Evolutionary conservation across 1,140 invertebrate genomes (phyloP), one percentile per base, ranked within the genome.

Genomic region (Alviniconcha marisindica): DNA sequence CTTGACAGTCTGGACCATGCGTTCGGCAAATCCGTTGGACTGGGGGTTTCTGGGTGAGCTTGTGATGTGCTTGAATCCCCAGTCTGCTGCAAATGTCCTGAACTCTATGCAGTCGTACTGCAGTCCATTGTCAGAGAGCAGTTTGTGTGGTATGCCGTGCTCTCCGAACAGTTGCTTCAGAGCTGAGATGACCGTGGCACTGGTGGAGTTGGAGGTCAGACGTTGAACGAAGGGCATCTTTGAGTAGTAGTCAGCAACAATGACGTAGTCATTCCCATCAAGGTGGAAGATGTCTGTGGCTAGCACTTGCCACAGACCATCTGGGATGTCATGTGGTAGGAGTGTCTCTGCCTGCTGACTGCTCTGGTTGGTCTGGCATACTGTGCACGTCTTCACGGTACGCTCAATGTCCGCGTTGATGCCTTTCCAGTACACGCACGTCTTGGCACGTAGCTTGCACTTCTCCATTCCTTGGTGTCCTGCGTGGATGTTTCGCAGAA

Each of bases 1-100:
- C 77, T 88, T 87, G 2, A 88, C 85, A 2, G 85, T 88, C 51
- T 87, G 86, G 18, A 89, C 88, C 3, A 82, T 80, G 38, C 76
- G 56, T 78, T 88, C 87, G 40, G 85, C 87, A 10, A 86, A 69
- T 21, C 85, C 86, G 74, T 89, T 88, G 18, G 71, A 54, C 77
- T 85, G 83, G 4, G 82, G 78, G 82, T 85, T 80, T 15, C 74
- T 56, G 36, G 85, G 88, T 36, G 63, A 77, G 18, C 63, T 81
- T 18, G 87, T 88, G 18, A 81, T 63, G 60, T 89, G 88, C 36
- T 77, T 77, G 56, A 90, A 84, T 14, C 77, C 63, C 73, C 73
- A 87, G 33, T 83, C 63, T 14, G 60, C 79, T 2, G 71, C 54
- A 60, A 89, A 87, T 48, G 51, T 77, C n/a, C n/a, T n/a, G n/a